phyloP scores from a whole-genome alignment of 2,113 vertebrate genomes.

The Hystrix cristata region DNA sequence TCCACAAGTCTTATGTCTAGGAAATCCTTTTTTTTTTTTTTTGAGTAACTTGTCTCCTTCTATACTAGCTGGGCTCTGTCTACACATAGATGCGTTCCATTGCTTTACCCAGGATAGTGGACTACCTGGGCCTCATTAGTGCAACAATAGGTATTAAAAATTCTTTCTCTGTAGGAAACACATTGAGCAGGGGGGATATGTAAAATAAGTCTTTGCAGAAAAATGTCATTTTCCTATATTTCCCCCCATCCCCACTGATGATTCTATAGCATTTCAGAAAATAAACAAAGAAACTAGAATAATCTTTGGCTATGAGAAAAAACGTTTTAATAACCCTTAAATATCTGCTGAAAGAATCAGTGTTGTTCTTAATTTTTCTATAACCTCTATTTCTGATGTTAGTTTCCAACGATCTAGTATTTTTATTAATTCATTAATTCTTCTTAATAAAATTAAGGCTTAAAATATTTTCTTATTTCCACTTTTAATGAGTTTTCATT shows the following conservation, averaged over 20 bases:
- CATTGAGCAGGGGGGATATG: not conserved
- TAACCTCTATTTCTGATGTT: not conserved
- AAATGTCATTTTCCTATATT: not conserved
- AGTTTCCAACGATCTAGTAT: not conserved
- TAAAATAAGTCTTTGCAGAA: slow-evolving; percentile 11
- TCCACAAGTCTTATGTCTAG: not conserved
- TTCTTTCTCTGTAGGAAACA: not conserved
- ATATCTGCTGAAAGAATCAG: not conserved
- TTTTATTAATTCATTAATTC: not conserved
- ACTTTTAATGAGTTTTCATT: not conserved
- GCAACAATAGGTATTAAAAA: not conserved
- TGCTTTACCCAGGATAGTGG: not conserved
- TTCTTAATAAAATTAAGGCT: not conserved
- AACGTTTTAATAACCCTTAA: slow-evolving; percentile 29
- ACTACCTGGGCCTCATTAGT: not conserved
- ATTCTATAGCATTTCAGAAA: slow-evolving; percentile 29
- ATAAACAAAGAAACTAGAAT: slow-evolving; percentile 12
- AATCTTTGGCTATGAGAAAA: not conserved
- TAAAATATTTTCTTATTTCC: not conserved
- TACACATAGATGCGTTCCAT: not conserved
- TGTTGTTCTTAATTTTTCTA: slow-evolving; percentile 10
- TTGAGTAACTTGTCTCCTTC: not conserved
- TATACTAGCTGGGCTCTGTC: not conserved
- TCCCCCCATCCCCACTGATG: not conserved
- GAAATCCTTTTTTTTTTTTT: slow-evolving; percentile 7